Conservation (phyloP, 2,113 vertebrate genomes). For the Turdus rufiventris region DNA sequence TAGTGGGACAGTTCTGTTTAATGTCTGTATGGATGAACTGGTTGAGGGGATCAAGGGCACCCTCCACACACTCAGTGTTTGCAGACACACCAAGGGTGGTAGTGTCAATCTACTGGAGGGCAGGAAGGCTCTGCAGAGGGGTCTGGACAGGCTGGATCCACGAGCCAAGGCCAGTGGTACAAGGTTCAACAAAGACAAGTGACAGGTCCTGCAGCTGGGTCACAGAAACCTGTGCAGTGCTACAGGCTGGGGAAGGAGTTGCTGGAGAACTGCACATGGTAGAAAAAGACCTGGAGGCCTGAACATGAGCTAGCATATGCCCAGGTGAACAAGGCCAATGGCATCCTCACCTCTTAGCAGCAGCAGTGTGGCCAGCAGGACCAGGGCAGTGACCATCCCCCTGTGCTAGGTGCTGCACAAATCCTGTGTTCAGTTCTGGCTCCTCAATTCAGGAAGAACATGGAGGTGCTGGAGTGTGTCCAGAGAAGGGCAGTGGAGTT, state of each 20-base stretch:
- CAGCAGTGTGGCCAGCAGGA: not conserved
- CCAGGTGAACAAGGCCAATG: not conserved
- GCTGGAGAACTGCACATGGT: no score
- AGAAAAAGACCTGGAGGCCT: not conserved
- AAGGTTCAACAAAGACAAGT: not conserved
- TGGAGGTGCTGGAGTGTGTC: not conserved
- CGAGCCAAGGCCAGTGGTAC: rapidly evolving
- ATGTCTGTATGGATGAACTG: not conserved
- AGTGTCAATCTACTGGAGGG: not conserved
- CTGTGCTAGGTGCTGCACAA: rapidly evolving
- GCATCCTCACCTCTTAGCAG: not conserved
- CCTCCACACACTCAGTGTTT: not conserved
- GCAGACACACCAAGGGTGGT: not conserved
- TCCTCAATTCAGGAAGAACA: not conserved
- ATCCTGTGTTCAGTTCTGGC: not conserved
- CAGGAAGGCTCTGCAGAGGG: not conserved
- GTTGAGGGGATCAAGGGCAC: not conserved
- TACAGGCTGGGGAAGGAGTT: not conserved
- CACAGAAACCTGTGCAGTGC: not conserved
- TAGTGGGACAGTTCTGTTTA: not conserved
- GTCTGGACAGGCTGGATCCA: not conserved
- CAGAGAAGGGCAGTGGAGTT: not conserved
- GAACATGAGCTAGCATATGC: not conserved
- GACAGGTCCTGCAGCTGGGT: not conserved
- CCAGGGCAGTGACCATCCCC: not conserved